Evolutionary conservation across 1,140 invertebrate genomes (phyloP), one percentile per base, ranked within the genome.

Genomic region (Lepidurus couesii): DNA sequence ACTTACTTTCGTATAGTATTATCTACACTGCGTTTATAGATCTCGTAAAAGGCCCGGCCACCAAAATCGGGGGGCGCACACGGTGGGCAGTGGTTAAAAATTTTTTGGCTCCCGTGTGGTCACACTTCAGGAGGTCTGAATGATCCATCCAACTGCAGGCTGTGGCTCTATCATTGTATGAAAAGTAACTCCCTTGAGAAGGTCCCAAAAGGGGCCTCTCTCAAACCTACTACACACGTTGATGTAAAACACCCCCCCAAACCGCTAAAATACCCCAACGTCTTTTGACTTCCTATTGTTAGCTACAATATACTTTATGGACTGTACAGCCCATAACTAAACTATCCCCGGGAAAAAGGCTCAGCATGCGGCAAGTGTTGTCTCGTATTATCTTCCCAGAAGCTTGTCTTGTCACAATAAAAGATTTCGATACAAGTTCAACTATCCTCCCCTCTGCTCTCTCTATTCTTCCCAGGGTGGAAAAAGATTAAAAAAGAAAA

Each of bases 101-200:
- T 34, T 34, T 34, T 65, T 65, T 65, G 53, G 53, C 53, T 65
- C 53, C 53, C 53, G 53, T 65, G 53, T 65, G 53, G 53, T 65
- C 53, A 65, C 53, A 65, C 53, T 65, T 65, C 53, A 65, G 53
- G 53, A 65, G 53, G 53, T 65, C 53, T 21, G 53, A 65, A 65
- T 65, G 53, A 65, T 65, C 53, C 21, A 65, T 65, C 53, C 53
- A 65, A 65, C 53, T 65, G 53, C 53, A 65, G 53, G 53, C 53
- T 65, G 53, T 13, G 13, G 53, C 21, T 65, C 53, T n/a, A 16
- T 65, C 53, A 65, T 65, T 65, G 53, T 65, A 65, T 65, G n/a
- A 65, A 21, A 21, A 65, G 53, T 21, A 65, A 65, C 16, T 65
- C 53, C 53, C 53, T 65, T 13, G 53, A 16, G 53, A 13, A 65